Percentiles rank a stretch among this genome's conserved stretches.
phyloP scores from a whole-genome alignment of 1,140 invertebrate genomes.

The Parasteatoda tepidariorum region DNA sequence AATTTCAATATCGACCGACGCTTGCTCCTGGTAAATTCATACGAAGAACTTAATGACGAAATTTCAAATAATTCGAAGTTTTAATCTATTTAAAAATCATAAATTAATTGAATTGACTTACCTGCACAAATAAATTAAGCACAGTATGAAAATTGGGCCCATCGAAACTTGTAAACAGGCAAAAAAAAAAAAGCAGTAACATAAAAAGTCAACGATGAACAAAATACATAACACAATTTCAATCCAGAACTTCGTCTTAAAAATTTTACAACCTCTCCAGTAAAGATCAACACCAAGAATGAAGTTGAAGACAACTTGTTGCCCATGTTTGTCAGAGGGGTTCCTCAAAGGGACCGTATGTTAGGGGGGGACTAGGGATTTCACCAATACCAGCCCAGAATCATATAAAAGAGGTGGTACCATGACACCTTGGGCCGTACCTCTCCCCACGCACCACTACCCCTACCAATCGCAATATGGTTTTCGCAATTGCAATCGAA shows the following conservation, averaged over 20 bases:
- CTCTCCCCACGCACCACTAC: not conserved
- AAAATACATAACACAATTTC: too few species aligned
- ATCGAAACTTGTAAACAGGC: too few species aligned
- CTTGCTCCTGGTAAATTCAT: too few species aligned
- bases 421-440: slow-evolving; percentile 7
- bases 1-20: too few species aligned
- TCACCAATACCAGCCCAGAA: slow-evolving; percentile 4
- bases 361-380: not conserved
- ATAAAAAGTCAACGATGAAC: too few species aligned
- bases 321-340: not conserved
- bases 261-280: not conserved
- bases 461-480: not conserved
- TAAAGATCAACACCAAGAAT: slow-evolving; percentile 18
- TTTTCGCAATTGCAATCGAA: not conserved
- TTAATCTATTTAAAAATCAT: too few species aligned
- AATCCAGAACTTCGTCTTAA: not conserved
- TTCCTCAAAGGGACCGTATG: not conserved
- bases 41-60: too few species aligned
- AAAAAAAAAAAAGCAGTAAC: too few species aligned
- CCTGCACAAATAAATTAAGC: too few species aligned
- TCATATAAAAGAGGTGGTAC: slow-evolving; percentile 15
- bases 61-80: too few species aligned
- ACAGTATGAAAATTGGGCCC: too few species aligned
- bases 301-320: slow-evolving; percentile 9
- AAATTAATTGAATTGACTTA: too few species aligned